phyloP scores from a whole-genome alignment of 2,888 invertebrate genomes.

The Teinopalpus imperialis region DNA sequence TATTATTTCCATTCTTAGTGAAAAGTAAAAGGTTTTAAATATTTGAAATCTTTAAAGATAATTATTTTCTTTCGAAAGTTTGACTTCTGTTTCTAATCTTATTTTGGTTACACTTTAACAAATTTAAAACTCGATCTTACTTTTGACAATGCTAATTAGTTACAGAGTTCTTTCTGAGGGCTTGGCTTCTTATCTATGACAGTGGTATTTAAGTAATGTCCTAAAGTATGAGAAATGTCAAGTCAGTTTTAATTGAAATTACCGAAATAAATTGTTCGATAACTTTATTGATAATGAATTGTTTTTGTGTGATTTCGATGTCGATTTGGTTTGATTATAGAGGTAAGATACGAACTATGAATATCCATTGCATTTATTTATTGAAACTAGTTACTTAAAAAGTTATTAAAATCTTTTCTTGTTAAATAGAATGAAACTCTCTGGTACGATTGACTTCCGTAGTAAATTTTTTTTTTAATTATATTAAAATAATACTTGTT shows the following conservation, averaged over 20 bases:
- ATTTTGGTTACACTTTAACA: not conserved
- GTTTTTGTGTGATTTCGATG: not conserved
- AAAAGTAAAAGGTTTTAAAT: slow-evolving; percentile 3
- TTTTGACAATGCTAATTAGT: slow-evolving; percentile 20
- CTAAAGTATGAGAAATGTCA: slow-evolving; percentile 1
- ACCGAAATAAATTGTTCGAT: slow-evolving; percentile 1
- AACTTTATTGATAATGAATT: not conserved
- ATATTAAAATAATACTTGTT: too few species aligned
- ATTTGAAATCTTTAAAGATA: not conserved
- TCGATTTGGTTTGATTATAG: too few species aligned
- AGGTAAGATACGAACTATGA: too few species aligned
- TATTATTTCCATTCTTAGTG: not conserved
- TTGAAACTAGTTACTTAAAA: too few species aligned
- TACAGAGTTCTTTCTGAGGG: slow-evolving; percentile 8
- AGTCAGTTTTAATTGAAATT: slow-evolving; percentile 4
- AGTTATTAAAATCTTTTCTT: too few species aligned
- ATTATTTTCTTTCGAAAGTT: slow-evolving; percentile 1
- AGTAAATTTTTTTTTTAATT: too few species aligned
- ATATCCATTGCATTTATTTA: too few species aligned
- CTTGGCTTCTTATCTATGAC: slow-evolving; percentile 20
- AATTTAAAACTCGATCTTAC: slow-evolving; percentile 7
- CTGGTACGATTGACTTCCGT: too few species aligned
- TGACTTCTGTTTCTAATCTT: slow-evolving; percentile 5
- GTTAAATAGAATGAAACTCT: too few species aligned
- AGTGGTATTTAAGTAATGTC: slow-evolving; percentile 8